Percentiles rank a stretch among this genome's conserved stretches.
phyloP scores from a whole-genome alignment of 2,797 vertebrate genomes.

The Poecilia wingei region DNA sequence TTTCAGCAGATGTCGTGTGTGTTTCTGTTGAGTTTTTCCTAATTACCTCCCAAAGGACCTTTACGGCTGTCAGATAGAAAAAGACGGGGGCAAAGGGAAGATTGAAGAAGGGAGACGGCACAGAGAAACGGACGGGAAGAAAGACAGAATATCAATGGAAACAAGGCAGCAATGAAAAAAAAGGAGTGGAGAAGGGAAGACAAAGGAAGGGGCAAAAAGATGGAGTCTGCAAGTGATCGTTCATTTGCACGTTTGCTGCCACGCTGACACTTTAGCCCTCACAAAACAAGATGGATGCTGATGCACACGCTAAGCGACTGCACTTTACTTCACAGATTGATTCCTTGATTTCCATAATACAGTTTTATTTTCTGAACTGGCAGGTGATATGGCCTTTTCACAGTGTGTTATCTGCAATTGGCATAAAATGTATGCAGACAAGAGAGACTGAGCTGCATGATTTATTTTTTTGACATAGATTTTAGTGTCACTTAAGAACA shows the following conservation, averaged over 20 bases:
- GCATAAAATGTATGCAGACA: not conserved
- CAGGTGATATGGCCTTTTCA: not conserved
- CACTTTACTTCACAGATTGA: not conserved
- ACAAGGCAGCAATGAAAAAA: conserved; percentile 43
- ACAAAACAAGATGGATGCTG: conserved; percentile 27
- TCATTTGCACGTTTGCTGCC: conserved; percentile 34
- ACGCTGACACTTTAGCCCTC: conserved; percentile 47
- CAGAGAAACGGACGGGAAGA: conserved; percentile 43
- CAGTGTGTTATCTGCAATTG: not conserved
- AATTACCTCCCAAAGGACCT: conserved; percentile 85
- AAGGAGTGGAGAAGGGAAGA: conserved; percentile 29
- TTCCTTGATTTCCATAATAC: not conserved
- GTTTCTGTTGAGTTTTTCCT: conserved; percentile 79
- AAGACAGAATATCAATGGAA: conserved; percentile 42
- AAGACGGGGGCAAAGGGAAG: conserved; percentile 50
- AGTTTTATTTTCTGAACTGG: not conserved
- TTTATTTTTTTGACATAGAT: not conserved
- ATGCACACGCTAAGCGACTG: not conserved
- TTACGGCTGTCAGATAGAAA: conserved; percentile 68
- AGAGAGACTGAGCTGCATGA: not conserved
- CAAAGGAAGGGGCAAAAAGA: conserved; percentile 29
- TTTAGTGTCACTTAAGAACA: not conserved
- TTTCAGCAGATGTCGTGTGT: conserved; percentile 75
- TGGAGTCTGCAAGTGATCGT: conserved; percentile 28
- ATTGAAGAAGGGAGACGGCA: conserved; percentile 41